A percentile compares a stretch with the other conserved stretches of the same genome.
Evolutionary conservation across 2,113 vertebrate species (phyloP).

Genomic region (Recurvirostra avosetta): DNA sequence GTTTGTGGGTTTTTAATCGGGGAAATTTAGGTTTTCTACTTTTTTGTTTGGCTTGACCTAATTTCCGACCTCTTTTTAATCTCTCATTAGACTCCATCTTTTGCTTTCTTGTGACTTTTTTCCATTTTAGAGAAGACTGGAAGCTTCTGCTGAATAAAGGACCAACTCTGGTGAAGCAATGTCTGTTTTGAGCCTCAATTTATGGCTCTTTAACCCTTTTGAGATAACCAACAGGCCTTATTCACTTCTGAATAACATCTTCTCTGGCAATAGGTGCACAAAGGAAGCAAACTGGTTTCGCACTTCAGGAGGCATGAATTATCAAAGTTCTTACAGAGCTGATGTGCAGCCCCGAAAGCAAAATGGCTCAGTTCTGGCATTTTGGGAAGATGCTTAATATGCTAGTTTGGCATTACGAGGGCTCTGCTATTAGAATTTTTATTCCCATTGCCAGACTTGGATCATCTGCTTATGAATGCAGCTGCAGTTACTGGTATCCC

Average conservation of each 20-base stretch:
- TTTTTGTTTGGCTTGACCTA: background rate
- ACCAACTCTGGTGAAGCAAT: background rate
- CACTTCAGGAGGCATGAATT: background rate
- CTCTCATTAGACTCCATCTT: background rate
- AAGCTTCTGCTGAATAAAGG: background rate
- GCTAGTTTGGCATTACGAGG: background rate
- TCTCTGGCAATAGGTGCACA: fast-evolving
- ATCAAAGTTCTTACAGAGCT: background rate
- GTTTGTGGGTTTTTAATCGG: fast-evolving
- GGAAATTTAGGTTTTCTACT: background rate
- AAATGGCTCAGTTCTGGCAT: background rate
- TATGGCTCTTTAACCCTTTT: background rate
- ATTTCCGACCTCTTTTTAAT: background rate
- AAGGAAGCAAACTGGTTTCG: background rate
- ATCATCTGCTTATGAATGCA: background rate
- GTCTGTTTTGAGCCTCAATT: background rate
- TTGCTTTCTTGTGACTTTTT: background rate
- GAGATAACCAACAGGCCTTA: background rate
- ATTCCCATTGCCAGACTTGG: background rate
- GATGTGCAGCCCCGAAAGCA: background rate
- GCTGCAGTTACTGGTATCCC: background rate
- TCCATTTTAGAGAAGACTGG: background rate
- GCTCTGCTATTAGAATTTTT: background rate
- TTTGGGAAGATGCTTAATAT: background rate
- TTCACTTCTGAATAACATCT: background rate